Evolutionary conservation across 2,888 invertebrate genomes (phyloP), one percentile per base, ranked within the genome.

Genomic region (Lasioglossum vierecki): DNA sequence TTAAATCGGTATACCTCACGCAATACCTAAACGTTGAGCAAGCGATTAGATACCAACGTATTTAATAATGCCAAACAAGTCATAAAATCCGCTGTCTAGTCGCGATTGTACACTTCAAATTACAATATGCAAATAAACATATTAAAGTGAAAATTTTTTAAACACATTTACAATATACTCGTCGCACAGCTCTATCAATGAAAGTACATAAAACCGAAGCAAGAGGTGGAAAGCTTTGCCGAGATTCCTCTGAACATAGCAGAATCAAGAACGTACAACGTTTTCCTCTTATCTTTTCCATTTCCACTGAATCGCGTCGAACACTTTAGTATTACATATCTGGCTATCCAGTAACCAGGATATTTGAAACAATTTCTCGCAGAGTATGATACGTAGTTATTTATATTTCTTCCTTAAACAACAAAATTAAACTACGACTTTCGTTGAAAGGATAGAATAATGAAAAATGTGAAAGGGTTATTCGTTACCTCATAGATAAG

Each of bases 201-300:
- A 9, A 35, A 57, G 71, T 53, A 15, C 44, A 57, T 46, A 35
- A 60, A 57, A 44, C 66, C 35, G 13, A 49, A 79, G 71, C 60
- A 80, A 85, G 79, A 70, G 74, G 71, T 46, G 30, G 53, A 63
- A 81, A 87, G 74, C 77, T 57, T 30, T 44, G 39, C 60, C 22
- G 68, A 82, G 79, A 88, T 84, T 85, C 82, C 80, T 68, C 78
- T 79, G 78, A 81, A 84, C 75, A 76, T 39, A 74, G 79, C 39
- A 76, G 49, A 84, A 86, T 81, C 85, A 84, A 84, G 76, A 85
- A 88, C 82, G 87, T 88, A 89, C 91, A 91, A 76, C 84, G 88
- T 87, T 91, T 91, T 70, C 83, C 86, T 85, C 83, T 89, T 87
- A 91, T 89, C 88, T 87, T 85, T 86, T 63, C 89, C 83, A 90